Evolutionary conservation across 2,888 invertebrate species (phyloP), one percentile per base, ranked within the genome.

Genomic region (Incurvaria masculella): DNA sequence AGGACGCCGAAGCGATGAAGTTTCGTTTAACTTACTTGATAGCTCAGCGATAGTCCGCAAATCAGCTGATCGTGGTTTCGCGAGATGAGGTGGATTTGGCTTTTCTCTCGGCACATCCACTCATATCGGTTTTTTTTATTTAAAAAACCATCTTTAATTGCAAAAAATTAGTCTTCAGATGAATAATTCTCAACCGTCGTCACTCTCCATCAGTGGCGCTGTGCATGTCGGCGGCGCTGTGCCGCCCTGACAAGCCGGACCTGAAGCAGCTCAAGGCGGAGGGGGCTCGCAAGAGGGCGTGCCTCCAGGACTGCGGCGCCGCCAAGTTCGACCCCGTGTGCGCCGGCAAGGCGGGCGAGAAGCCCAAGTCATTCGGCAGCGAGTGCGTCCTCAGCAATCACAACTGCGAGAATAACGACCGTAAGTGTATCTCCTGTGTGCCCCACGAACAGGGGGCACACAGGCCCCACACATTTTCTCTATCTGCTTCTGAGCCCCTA

Each of bases 401-500:
- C 63, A 87, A 86, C 58, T 87, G 87, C 65, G 85, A 86, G 59
- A 72, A 82, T 57, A 81, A 81, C 57, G 81, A 81, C 43, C 80
- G 86, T 86, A 64, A 80, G 82, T 72, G 51, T 19, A 38, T 17
- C n/a, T n/a, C n/a, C n/a, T n/a, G n/a, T n/a, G n/a, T n/a, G n/a
- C n/a, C n/a, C n/a, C n/a, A n/a, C n/a, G n/a, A n/a, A n/a, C n/a
- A n/a, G n/a, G n/a, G n/a, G n/a, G n/a, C n/a, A n/a, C n/a, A n/a
- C n/a, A n/a, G n/a, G n/a, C n/a, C n/a, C n/a, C n/a, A n/a, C n/a
- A n/a, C n/a, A n/a, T n/a, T n/a, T n/a, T n/a, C n/a, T n/a, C n/a
- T n/a, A n/a, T n/a, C n/a, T n/a, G n/a, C n/a, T n/a, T n/a, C n/a
- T n/a, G n/a, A n/a, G n/a, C n/a, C n/a, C n/a, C n/a, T n/a, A n/a